Conservation (phyloP, 2,113 vertebrate genomes). For the Passerina amoena region DNA sequence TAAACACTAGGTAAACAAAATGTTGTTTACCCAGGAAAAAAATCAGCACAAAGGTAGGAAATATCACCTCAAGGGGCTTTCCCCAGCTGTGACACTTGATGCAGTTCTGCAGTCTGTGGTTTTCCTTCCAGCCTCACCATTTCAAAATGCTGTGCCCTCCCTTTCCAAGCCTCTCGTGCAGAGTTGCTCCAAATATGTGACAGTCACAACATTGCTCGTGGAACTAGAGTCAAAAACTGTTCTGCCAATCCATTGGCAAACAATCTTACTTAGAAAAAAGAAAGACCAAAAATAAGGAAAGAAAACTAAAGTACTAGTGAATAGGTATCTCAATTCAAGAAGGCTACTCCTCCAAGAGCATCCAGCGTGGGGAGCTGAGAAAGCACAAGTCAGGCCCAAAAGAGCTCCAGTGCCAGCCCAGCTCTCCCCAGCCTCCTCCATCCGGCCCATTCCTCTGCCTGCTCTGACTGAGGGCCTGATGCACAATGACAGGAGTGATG, state of each 20-base stretch:
- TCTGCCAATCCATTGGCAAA: neutral
- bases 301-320: neutral
- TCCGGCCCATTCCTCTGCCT: fast-evolving
- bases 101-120: neutral
- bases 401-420: neutral
- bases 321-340: neutral
- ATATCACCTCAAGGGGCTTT: neutral
- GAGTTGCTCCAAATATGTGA: neutral
- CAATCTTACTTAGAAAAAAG: neutral
- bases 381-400: neutral
- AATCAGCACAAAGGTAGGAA: neutral
- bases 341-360: neutral
- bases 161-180: neutral
- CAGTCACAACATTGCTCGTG: neutral
- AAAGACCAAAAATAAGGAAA: neutral
- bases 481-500: fast-evolving
- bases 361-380: neutral
- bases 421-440: fast-evolving
- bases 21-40: neutral
- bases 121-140: neutral
- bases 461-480: neutral
- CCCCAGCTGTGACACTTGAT: neutral
- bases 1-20: neutral
- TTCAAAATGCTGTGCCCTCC: neutral
- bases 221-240: neutral